A percentile compares a stretch with the other conserved stretches of the same genome.
Conservation (phyloP, 2,888 invertebrate species). For the Pseudoips prasinana region DNA sequence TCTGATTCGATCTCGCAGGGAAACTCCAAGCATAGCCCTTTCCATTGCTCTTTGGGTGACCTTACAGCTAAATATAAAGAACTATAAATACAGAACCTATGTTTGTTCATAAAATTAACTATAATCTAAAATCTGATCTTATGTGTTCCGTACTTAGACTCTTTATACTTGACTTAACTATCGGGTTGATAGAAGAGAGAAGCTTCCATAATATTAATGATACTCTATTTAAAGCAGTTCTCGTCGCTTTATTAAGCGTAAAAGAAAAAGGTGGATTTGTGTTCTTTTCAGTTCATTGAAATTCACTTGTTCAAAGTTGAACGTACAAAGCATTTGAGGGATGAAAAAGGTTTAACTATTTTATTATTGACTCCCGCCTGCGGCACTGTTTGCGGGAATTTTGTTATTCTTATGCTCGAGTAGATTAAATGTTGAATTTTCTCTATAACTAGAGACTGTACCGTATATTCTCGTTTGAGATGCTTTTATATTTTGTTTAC, state of each 20-base stretch:
- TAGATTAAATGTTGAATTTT: slow-evolving; percentile 25
- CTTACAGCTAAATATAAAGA: too few species aligned
- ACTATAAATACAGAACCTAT: too few species aligned
- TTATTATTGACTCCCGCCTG: slow-evolving; percentile 27
- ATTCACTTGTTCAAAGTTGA: slow-evolving; percentile 41
- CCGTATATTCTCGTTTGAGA: slow-evolving; percentile 3
- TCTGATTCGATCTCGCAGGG: too few species aligned
- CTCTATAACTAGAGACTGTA: neutral
- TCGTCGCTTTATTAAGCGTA: slow-evolving; percentile 27
- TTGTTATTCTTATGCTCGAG: slow-evolving; percentile 15
- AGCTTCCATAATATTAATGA: too few species aligned
- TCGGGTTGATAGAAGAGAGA: too few species aligned
- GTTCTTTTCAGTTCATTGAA: slow-evolving; percentile 44
- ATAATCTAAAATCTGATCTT: too few species aligned
- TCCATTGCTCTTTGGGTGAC: too few species aligned
- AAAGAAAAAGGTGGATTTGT: slow-evolving; percentile 36
- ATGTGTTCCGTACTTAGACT: too few species aligned
- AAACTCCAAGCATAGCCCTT: too few species aligned
- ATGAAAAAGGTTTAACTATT: slow-evolving; percentile 30
- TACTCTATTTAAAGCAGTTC: neutral
- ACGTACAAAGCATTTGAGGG: slow-evolving; percentile 27
- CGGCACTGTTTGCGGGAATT: slow-evolving; percentile 17
- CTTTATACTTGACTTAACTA: too few species aligned
- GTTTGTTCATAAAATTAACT: too few species aligned
- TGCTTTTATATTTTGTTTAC: too few species aligned